Conservation (phyloP, 2,888 invertebrate species). For the Gortyna flavago region DNA sequence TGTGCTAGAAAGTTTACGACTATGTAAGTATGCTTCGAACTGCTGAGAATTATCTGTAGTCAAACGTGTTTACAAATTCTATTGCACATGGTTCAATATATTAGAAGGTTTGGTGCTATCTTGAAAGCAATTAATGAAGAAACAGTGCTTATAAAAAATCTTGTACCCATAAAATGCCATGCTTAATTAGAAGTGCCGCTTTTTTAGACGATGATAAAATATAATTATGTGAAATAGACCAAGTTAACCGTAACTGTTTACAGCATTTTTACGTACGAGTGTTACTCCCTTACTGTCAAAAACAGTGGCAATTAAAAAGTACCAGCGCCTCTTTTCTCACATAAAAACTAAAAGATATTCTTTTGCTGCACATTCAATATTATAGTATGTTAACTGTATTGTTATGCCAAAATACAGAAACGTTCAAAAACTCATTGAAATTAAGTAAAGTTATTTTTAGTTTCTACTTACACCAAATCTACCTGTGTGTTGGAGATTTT, state of each 20-base stretch:
- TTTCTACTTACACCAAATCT: background rate
- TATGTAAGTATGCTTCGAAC: background rate
- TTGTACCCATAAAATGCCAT: background rate
- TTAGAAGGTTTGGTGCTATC: background rate
- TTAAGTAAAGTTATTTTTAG: background rate
- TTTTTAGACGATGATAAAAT: slow-evolving; percentile 9
- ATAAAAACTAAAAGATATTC: background rate
- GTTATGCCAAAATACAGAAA: background rate
- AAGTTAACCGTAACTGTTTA: background rate
- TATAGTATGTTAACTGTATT: background rate
- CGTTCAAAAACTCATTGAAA: background rate
- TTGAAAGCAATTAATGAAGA: background rate
- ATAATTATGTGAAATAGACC: slow-evolving; percentile 12
- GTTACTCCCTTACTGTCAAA: background rate
- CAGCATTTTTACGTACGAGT: background rate
- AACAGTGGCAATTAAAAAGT: background rate
- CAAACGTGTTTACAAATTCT: slow-evolving; percentile 16
- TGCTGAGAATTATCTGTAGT: background rate
- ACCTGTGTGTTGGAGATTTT: background rate
- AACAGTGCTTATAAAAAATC: background rate
- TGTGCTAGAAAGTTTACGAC: slow-evolving; percentile 13
- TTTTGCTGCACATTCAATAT: background rate
- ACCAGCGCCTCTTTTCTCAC: slow-evolving; percentile 3
- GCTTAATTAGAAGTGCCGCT: background rate
- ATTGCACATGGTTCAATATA: slow-evolving; percentile 5